Evolutionary conservation across 2,888 invertebrate genomes (phyloP).

Genomic region (Sarcophaga caerulescens): DNA sequence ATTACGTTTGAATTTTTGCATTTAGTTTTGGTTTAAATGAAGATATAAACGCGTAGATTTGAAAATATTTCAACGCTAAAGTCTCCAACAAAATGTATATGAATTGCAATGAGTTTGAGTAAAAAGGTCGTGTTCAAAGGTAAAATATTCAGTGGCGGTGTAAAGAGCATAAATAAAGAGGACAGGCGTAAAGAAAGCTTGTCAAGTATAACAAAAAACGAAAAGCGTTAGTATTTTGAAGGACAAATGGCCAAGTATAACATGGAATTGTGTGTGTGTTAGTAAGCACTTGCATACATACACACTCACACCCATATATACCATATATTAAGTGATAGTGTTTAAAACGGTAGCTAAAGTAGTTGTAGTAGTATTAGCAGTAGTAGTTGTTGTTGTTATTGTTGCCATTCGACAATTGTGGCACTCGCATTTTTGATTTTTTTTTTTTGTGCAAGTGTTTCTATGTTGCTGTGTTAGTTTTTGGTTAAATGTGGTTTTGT

Average conservation of each 20-base stretch:
- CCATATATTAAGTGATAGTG: background rate
- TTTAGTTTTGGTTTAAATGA: constrained; percentile 30
- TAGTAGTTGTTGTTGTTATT: background rate
- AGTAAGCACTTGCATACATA: constrained; percentile 6
- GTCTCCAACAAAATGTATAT: constrained; percentile 15
- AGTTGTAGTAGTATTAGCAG: background rate
- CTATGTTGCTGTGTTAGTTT: constrained; percentile 37
- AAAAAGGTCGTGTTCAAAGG: background rate
- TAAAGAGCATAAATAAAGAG: background rate
- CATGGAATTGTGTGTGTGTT: constrained; percentile 41
- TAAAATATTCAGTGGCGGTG: background rate
- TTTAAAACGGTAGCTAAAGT: constrained; percentile 8
- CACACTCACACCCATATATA: background rate
- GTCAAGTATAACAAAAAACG: background rate
- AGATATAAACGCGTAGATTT: constrained; percentile 39
- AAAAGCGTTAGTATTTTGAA: constrained; percentile 40
- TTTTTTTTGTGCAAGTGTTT: constrained; percentile 11
- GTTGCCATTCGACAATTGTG: constrained; percentile 34
- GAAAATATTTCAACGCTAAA: constrained; percentile 24
- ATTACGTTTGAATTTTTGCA: background rate
- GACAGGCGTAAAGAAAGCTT: background rate
- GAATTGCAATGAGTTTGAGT: constrained; percentile 3
- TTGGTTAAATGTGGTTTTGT: constrained; percentile 59
- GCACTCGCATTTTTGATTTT: background rate
- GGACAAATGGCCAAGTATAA: constrained; percentile 54